Conservation (phyloP, 2,113 vertebrate species). For the Sigmodon hispidus region DNA sequence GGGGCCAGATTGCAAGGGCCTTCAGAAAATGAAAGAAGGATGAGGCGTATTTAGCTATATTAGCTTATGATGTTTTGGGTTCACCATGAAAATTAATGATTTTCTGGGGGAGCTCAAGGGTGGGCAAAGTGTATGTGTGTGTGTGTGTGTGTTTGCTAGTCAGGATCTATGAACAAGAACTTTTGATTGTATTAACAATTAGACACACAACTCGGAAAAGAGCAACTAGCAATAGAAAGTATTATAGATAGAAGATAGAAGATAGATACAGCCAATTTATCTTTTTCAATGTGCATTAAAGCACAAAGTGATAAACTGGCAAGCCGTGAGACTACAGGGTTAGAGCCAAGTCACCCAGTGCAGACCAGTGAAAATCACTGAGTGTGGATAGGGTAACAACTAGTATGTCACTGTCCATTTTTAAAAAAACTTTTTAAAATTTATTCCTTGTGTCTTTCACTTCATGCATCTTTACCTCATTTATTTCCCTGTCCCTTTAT, state of each 20-base stretch:
- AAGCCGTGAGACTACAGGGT: background rate
- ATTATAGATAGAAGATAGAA: too few species aligned
- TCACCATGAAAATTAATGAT: constrained; percentile 13
- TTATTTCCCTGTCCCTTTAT: background rate
- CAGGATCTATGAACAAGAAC: background rate
- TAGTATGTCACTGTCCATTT: background rate
- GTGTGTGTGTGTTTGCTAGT: background rate
- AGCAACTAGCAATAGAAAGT: background rate
- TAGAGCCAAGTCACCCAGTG: background rate
- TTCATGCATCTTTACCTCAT: background rate
- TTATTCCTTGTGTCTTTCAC: background rate
- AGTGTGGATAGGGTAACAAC: background rate
- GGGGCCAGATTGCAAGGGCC: background rate
- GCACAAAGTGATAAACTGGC: background rate
- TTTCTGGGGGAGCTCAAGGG: background rate
- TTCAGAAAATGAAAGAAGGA: background rate
- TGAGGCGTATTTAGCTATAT: background rate
- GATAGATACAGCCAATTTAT: background rate
- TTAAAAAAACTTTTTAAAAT: too few species aligned
- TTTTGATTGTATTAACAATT: background rate
- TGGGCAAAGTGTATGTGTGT: background rate
- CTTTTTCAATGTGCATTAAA: background rate
- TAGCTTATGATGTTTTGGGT: background rate
- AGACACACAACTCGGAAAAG: background rate
- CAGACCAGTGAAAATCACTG: background rate